phyloP scores from a whole-genome alignment of 2,113 vertebrate genomes.

The Deroptyus accipitrinus region DNA sequence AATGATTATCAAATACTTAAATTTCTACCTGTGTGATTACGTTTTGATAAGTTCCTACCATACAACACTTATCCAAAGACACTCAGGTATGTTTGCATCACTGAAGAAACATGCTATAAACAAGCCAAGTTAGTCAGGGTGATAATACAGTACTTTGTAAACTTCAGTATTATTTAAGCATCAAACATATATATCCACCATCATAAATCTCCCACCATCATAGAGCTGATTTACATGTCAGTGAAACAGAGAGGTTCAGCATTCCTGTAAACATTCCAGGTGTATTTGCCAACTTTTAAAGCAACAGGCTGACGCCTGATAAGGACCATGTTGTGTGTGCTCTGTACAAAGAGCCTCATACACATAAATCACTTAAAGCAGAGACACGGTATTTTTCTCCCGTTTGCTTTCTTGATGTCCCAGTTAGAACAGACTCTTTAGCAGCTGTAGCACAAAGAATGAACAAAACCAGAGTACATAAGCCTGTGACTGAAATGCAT shows the following conservation, averaged over 20 bases:
- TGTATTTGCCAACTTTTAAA: constrained; percentile 66
- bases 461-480: not conserved
- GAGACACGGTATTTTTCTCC: not conserved
- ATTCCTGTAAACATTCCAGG: constrained; percentile 60
- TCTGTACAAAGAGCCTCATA: fast-evolving
- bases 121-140: constrained; percentile 33
- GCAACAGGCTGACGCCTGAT: not conserved
- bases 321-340: not conserved
- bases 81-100: not conserved
- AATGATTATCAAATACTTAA: not conserved
- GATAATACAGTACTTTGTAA: not conserved
- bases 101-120: constrained; percentile 40
- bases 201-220: not conserved
- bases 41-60: constrained; percentile 16
- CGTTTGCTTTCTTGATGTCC: not conserved
- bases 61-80: constrained; percentile 39
- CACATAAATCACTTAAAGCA: not conserved
- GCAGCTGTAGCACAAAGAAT: not conserved
- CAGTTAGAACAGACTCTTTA: not conserved
- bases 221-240: not conserved
- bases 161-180: not conserved
- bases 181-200: not conserved
- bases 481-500: not conserved
- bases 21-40: not conserved
- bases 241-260: not conserved